phyloP scores from a whole-genome alignment of 2,888 invertebrate genomes.

The Scaptomyza tumidula region DNA sequence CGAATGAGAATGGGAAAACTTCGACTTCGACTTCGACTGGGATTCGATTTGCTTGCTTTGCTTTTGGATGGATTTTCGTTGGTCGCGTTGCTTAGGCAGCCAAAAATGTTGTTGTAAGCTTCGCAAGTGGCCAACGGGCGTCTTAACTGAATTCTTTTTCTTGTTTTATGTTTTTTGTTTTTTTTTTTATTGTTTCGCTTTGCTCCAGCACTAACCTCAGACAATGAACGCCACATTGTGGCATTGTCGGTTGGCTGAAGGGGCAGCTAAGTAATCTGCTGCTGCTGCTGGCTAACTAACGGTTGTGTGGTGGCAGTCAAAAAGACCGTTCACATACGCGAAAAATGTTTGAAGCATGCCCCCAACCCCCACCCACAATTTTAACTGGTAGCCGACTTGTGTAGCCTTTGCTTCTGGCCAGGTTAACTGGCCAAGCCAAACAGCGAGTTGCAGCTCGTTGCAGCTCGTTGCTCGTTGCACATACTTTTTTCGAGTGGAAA shows the following conservation, averaged over 20 bases:
- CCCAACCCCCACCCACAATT: conserved; percentile 7
- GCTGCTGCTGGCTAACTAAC: conserved; percentile 48
- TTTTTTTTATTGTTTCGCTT: conserved; percentile 17
- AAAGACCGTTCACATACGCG: conserved; percentile 61
- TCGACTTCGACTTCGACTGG: conserved; percentile 4
- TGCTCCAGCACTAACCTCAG: conserved; percentile 60
- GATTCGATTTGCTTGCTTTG: background rate
- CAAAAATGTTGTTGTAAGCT: conserved; percentile 26
- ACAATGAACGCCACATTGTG: conserved; percentile 55
- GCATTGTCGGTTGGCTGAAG: conserved; percentile 21
- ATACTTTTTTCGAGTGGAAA: too few relatives aligned
- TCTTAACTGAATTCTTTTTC: conserved; percentile 61
- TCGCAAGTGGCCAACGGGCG: conserved; percentile 58
- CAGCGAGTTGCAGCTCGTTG: conserved; percentile 8
- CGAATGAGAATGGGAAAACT: conserved; percentile 51
- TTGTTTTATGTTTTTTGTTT: background rate
- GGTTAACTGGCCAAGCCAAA: conserved; percentile 21
- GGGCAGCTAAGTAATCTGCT: background rate
- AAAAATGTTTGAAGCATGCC: background rate
- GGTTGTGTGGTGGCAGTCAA: conserved; percentile 51
- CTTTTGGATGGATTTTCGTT: conserved; percentile 16
- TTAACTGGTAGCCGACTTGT: conserved; percentile 37
- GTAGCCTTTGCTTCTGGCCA: conserved; percentile 44
- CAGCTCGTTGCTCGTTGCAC: background rate
- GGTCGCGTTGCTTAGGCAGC: conserved; percentile 25